Base-by-base conservation (phyloP, 1,140 invertebrate species). In the Platorchestia sp. region DNA sequence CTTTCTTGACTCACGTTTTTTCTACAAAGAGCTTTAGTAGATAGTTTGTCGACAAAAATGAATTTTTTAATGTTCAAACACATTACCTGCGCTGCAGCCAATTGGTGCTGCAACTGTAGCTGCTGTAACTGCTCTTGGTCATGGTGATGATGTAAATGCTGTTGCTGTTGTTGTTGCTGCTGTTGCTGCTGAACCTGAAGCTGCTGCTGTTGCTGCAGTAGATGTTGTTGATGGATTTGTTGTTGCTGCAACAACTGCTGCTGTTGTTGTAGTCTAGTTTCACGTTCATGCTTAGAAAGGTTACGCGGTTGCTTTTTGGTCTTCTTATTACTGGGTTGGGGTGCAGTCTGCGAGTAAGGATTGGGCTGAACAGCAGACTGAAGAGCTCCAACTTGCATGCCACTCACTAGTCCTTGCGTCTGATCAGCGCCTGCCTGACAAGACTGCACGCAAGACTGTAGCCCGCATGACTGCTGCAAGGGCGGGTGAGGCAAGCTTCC, bases 281-380 rank as follows among this genome's bases (percentile, higher is more conserved):
- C 44, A 36, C 96, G 95, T 93, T 89, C 87, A 93, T 45, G 91
- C 45, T 93, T 93, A 47, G 91, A 93, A 45, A 45, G 45, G 44
- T 93, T 93, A n/a, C 91, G 43, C 36, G 91, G 91, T 47, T 93
- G 91, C 44, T 93, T 93, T 44, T 93, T 93, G 91, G 43, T 93
- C 40, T 93, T 93, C 91, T 93, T 93, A 47, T 93, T 93, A 93
- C 91, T 93, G 44, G 41, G 36, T n/a, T 96, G 96, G 36, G 95
- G 95, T 45, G 96, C 96, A 36, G 96, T 86, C 44, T 95, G 95
- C 42, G 96, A 95, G 53, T 97, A 97, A 96, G 96, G 97, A 95
- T 97, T 97, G 45, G 97, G 96, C 96, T 97, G 97, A 44, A 96
- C 53, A 1, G 96, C 96, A 0, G 95, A 95, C 95, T 96, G 95